A percentile compares a stretch with the other conserved stretches of the same genome.
Evolutionary conservation across 1,140 invertebrate genomes (phyloP).

Genomic region (Eueides isabella): DNA sequence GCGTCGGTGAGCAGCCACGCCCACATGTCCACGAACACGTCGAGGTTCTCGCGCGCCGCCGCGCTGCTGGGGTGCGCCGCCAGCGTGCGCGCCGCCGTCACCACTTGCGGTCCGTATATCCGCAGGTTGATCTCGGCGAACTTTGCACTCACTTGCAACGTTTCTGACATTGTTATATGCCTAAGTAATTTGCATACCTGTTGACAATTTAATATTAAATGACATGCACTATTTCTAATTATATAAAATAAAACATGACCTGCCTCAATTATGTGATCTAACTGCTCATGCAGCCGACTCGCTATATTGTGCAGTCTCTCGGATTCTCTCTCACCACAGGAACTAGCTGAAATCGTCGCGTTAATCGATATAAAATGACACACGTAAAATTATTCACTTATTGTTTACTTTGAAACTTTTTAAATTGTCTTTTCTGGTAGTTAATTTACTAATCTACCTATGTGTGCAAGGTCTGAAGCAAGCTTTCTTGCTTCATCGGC

Average conservation of each 20-base stretch:
- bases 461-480: constrained; percentile 76
- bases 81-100: constrained; percentile 95
- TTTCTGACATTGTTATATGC: constrained; percentile 96
- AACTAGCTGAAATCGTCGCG: constrained; percentile 67
- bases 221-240: not conserved
- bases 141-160: constrained; percentile 96
- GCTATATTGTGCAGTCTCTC: constrained; percentile 81
- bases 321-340: constrained; percentile 80
- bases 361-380: constrained; percentile 14
- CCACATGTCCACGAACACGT: constrained; percentile 99
- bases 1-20: constrained; percentile 95
- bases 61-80: constrained; percentile 96
- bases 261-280: constrained; percentile 83
- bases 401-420: not conserved
- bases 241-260: constrained; percentile 35
- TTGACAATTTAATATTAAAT: constrained; percentile 31
- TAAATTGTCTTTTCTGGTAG: not conserved
- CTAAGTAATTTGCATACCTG: constrained; percentile 97
- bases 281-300: constrained; percentile 82
- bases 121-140: constrained; percentile 97
- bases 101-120: constrained; percentile 96
- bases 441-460: constrained; percentile 55
- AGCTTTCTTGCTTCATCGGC: constrained; percentile 75
- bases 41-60: constrained; percentile 98
- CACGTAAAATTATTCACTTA: not conserved